Evolutionary conservation across 2,888 invertebrate genomes (phyloP).

Genomic region (Lepetodrilus schrolli): DNA sequence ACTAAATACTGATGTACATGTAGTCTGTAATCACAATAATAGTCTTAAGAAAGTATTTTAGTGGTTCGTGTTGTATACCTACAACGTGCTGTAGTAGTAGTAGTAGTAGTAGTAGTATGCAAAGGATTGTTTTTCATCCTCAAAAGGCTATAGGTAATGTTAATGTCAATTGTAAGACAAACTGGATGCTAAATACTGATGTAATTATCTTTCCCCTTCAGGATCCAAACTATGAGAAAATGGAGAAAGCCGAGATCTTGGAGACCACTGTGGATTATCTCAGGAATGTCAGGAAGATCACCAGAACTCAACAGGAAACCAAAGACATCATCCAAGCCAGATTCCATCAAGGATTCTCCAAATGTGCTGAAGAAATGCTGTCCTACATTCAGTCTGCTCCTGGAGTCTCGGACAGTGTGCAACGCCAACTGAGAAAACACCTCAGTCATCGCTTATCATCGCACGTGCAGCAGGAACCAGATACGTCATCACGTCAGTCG

Average conservation of each 20-base stretch:
- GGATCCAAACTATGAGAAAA: constrained; percentile 38
- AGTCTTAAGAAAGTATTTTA: no score
- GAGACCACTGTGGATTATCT: constrained; percentile 37
- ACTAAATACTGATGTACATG: no score
- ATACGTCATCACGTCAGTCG: not conserved
- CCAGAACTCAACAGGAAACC: not conserved
- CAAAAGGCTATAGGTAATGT: no score
- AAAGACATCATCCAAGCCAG: constrained; percentile 11
- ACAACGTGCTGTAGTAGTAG: no score
- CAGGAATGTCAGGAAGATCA: constrained; percentile 27
- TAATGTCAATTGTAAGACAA: no score
- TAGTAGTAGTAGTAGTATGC: no score
- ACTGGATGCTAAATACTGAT: no score
- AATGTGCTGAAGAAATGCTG: constrained; percentile 28
- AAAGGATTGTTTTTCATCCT: not conserved
- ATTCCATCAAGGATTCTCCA: constrained; percentile 22
- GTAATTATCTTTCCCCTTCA: not conserved
- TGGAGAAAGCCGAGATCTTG: constrained; percentile 42
- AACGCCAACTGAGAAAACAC: constrained; percentile 24
- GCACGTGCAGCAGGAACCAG: not conserved
- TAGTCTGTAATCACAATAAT: no score
- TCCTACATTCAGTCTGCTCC: constrained; percentile 10
- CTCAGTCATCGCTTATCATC: not conserved
- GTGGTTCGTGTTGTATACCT: no score
- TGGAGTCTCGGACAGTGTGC: constrained; percentile 20